Base-by-base conservation (phyloP, 2,797 vertebrate genomes). In the Borostomias antarcticus region DNA sequence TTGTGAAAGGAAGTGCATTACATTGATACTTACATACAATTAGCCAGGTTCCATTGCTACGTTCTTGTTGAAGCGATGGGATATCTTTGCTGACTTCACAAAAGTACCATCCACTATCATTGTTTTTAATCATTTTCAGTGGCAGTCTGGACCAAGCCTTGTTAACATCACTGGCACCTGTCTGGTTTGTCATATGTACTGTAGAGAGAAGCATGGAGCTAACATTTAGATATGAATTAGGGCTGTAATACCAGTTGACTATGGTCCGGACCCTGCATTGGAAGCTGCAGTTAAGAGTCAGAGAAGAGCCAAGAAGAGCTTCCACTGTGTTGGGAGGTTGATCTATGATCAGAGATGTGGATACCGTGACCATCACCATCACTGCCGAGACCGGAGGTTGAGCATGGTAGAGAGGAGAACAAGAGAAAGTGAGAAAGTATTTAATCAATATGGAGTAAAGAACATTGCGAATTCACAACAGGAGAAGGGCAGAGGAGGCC, bases 21-120 rank as follows among this genome's bases (percentile, higher is more conserved):
- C 0, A 10, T 5, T 28, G 15, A 66, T 78, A 91, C 90, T 92
- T 83, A 91, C 90, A 0, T 7, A 87, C 57, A 13, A 1, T 0
- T 7, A 92, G 58, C 26, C 70, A 0, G 0, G 60, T 82, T 65
- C 52, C 61, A 0, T 0, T 60, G 72, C 63, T 88, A 8, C 5
- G 1, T 0, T 5, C n/a, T 21, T 29, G 0, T 0, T 0, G 0
- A 1, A 68, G 0, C 0, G 0, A 0, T 0, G 92, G 89, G 53
- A 88, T 89, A 5, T 91, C 89, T 51, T 0, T 0, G 1, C 0
- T 66, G 0, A 62, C n/a, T 2, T 0, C 0, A 30, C 89, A 93
- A 13, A 2, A 56, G 45, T 88, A 91, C 45, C 26, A 40, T 68
- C 91, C 89, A 0, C 35, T 79, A 69, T 87, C 0, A 0, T 11